A percentile compares a stretch with the other conserved stretches of the same genome.
phyloP scores from a whole-genome alignment of 2,888 invertebrate species.

The Hirtodrosophila duncani region DNA sequence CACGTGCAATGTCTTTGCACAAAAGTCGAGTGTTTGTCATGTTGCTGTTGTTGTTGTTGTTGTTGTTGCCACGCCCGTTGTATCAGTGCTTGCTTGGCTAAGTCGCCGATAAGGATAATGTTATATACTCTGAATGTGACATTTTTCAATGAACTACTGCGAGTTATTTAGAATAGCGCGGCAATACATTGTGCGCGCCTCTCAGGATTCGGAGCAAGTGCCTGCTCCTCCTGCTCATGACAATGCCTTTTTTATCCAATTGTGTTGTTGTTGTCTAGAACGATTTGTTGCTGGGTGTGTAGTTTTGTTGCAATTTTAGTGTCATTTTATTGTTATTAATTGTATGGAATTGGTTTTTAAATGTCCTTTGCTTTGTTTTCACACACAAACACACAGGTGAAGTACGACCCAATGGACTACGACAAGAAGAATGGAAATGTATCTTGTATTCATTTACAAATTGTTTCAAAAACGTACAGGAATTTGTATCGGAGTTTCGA shows the following conservation, averaged over 20 bases:
- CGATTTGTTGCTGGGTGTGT: slow-evolving; percentile 40
- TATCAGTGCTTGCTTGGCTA: slow-evolving; percentile 25
- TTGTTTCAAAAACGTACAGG: no score
- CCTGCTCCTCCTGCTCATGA: slow-evolving; percentile 33
- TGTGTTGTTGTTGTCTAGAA: slow-evolving; percentile 26
- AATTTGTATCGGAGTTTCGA: no score
- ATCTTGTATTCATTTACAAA: background rate
- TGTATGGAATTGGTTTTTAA: slow-evolving; percentile 60
- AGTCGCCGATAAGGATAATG: slow-evolving; percentile 32
- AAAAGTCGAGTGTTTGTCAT: slow-evolving; percentile 53
- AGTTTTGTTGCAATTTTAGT: slow-evolving; percentile 65
- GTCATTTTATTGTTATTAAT: slow-evolving; percentile 71
- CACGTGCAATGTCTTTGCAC: slow-evolving; percentile 48
- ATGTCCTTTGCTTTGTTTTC: slow-evolving; percentile 33
- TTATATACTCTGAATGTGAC: slow-evolving; percentile 37
- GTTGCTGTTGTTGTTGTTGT: slow-evolving; percentile 4
- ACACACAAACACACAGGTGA: slow-evolving; percentile 25
- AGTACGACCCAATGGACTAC: background rate
- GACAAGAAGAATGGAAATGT: background rate
- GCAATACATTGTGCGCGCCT: slow-evolving; percentile 11
- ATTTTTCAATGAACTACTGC: slow-evolving; percentile 45
- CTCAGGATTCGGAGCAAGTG: slow-evolving; percentile 38
- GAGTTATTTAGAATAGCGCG: slow-evolving; percentile 64
- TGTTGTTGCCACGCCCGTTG: slow-evolving; percentile 47
- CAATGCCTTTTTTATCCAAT: slow-evolving; percentile 39